These are phyloP conservation scores for Abramis brama DNA, from an alignment of 2,113 vertebrate genomes.

Conservation along the genomic window DNA sequence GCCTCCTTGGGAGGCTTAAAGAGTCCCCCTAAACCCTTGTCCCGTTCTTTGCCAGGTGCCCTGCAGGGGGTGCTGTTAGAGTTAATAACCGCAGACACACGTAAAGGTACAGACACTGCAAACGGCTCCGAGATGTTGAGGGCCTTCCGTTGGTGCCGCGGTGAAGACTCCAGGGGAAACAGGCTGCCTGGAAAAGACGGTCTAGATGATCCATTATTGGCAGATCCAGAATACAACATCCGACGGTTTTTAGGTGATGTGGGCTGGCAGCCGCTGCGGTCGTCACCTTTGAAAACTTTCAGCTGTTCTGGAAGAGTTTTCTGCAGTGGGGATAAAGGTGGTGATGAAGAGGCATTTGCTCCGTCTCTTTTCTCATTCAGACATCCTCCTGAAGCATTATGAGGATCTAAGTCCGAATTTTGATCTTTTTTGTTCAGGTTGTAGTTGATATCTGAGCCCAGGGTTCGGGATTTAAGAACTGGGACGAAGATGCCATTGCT, in stretches of 20 bases:
- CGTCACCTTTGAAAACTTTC: slow-evolving; percentile 90
- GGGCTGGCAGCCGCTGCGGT: slow-evolving; percentile 82
- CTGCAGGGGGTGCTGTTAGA: slow-evolving; percentile 94
- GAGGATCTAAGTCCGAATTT: slow-evolving; percentile 82
- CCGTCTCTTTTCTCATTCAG: slow-evolving; percentile 62
- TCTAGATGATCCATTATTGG: slow-evolving; percentile 78
- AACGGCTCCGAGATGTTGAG: slow-evolving; percentile 97
- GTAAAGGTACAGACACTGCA: slow-evolving; percentile 89
- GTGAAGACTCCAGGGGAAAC: slow-evolving; percentile 91
- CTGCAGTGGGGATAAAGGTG: slow-evolving; percentile 59
- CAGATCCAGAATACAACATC: slow-evolving; percentile 88
- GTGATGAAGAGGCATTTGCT: slow-evolving; percentile 49
- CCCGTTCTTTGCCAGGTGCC: slow-evolving; percentile 80
- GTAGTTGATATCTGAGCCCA: slow-evolving; percentile 83
- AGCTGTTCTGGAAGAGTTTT: slow-evolving; percentile 89
- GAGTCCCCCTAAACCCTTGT: slow-evolving; percentile 71
- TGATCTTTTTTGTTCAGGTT: slow-evolving; percentile 85
- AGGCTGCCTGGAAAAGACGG: slow-evolving; percentile 84
- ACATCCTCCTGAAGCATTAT: slow-evolving; percentile 76
- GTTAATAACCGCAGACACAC: slow-evolving; percentile 93
- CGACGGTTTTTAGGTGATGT: slow-evolving; percentile 86
- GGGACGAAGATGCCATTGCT: slow-evolving; percentile 82
- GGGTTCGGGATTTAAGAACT: slow-evolving; percentile 82
- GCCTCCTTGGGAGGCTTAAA: slow-evolving; percentile 66
- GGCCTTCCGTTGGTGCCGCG: slow-evolving; percentile 89